Conservation (phyloP, 2,113 vertebrate genomes). For the human region DNA sequence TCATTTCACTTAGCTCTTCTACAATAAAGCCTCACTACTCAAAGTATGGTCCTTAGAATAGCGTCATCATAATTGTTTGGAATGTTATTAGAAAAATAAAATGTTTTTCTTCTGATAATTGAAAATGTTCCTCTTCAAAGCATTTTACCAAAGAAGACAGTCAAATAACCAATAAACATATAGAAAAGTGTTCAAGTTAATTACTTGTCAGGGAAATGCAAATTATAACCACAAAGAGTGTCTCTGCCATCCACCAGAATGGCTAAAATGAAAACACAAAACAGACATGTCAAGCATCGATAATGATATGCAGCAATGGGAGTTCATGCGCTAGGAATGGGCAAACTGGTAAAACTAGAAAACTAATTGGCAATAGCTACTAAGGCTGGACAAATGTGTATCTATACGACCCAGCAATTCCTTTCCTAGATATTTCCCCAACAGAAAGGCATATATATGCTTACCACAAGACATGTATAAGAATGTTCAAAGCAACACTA, state of each 20-base stretch:
- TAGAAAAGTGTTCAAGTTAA: neutral
- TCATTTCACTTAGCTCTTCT: neutral
- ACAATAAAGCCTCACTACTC: constrained; percentile 20
- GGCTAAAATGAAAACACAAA: neutral
- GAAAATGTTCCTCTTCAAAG: constrained; percentile 30
- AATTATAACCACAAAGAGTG: neutral
- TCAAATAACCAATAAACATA: neutral
- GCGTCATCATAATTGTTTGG: neutral
- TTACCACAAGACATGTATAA: neutral
- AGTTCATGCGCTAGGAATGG: neutral
- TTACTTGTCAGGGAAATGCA: constrained; percentile 6
- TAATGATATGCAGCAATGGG: neutral
- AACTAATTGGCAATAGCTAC: neutral
- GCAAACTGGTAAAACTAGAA: neutral
- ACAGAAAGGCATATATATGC: neutral
- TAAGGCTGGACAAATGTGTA: neutral
- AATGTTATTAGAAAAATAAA: constrained; percentile 3
- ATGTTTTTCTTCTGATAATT: neutral
- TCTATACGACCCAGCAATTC: neutral
- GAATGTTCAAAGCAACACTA: constrained; percentile 11
- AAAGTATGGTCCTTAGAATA: neutral
- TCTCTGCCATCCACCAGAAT: constrained; percentile 2
- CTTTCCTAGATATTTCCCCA: neutral
- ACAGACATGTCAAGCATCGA: neutral
- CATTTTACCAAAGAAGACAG: constrained; percentile 4